Evolutionary conservation across 2,797 vertebrate genomes (phyloP), one percentile per base, ranked within the genome.

Genomic region (Falco rusticolus): DNA sequence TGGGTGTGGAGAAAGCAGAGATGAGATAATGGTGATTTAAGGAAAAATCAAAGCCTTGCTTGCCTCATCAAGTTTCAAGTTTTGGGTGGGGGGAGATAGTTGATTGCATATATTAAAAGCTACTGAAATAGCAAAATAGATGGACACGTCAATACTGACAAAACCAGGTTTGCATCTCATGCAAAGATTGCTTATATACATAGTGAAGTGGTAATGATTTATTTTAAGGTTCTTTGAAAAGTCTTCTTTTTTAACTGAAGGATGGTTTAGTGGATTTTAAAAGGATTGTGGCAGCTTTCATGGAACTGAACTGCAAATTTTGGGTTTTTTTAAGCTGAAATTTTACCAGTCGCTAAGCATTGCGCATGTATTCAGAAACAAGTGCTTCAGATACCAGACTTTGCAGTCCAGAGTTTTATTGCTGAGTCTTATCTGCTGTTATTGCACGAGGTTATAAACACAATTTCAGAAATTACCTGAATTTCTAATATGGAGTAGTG

Each of bases 1-100:
- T 93, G 87, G 90, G 81, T 85, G 89, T 95, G 78, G 68, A 74
- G 60, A 92, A 92, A 89, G 63, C 70, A 87, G 83, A 81, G 75
- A 92, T 74, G 84, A 87, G 79, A 60, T 96, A 79, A 79, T 85
- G 31, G 60, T 82, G 84, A 77, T 90, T 87, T 93, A 63, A 69
- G 47, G 74, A 64, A 94, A 84, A 92, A 77, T 51, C 33, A 37
- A 78, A 93, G 53, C 60, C 28, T 89, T 88, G 20, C 71, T 94
- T 93, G 57, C 39, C 37, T 92, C 43, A 48, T 93, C 56, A 79
- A 37, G 69, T 61, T 66, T 78, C 20, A 64, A 21, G 33, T 70
- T 76, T 87, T 18, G 17, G 45, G 45, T 45, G 45, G 45, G 18
- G 45, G 45, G 18, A 45, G 45, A 9, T 45, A 19, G 45, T 43